These are phyloP conservation scores for Calliopum simillimum DNA, from an alignment of 2,888 invertebrate species.

Conservation along the genomic window DNA sequence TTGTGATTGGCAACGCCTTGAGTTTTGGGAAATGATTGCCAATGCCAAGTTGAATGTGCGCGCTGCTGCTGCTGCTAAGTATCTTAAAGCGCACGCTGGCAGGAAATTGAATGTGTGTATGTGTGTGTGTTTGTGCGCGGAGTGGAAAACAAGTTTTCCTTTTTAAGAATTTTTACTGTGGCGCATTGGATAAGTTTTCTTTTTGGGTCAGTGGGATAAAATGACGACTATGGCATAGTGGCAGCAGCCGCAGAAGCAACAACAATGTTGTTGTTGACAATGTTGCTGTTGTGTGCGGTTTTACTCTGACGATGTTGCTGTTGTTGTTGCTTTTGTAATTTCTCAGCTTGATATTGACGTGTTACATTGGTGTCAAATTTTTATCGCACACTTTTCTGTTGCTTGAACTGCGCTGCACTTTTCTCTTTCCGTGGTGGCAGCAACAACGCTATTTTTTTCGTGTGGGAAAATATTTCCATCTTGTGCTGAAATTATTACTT, in stretches of 20 bases:
- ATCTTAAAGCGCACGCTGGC: not conserved
- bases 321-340: not conserved
- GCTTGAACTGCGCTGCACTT: no score
- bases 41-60: not conserved
- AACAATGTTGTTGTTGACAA: no score
- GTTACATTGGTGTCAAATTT: constrained; percentile 9
- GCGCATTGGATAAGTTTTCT: no score
- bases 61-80: not conserved
- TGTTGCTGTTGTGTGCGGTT: not conserved
- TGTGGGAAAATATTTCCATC: not conserved
- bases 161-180: no score
- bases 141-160: no score
- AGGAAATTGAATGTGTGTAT: no score
- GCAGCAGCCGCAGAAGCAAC: no score
- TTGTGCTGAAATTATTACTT: no score
- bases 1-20: constrained; percentile 5
- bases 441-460: not conserved
- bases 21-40: not conserved
- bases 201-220: constrained; percentile 8
- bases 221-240: not conserved
- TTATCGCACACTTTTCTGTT: not conserved
- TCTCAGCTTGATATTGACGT: not conserved
- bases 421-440: not conserved
- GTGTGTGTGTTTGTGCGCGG: no score
- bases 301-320: not conserved